Evolutionary conservation across 2,888 invertebrate genomes (phyloP).

Genomic region (Pelosia muscerda): DNA sequence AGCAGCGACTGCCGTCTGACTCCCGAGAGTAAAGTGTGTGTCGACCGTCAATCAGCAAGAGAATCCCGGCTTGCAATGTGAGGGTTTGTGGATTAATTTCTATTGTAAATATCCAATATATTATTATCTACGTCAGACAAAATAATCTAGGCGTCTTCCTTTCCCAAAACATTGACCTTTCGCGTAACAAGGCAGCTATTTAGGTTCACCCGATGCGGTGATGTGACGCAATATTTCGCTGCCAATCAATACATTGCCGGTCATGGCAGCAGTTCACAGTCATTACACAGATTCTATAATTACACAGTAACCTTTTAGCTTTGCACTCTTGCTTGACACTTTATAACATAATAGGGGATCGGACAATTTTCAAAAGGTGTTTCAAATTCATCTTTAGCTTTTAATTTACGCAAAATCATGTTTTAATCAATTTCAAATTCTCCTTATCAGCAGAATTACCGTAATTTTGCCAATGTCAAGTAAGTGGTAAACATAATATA

Average conservation of each 20-base stretch:
- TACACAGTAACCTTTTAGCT: not conserved
- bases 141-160: not conserved
- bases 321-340: not conserved
- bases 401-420: not conserved
- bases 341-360: not conserved
- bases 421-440: no score
- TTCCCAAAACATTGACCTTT: not conserved
- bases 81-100: no score
- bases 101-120: not conserved
- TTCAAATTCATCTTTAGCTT: no score
- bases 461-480: no score
- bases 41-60: no score
- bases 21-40: not conserved
- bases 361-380: no score
- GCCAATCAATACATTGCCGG: slow-evolving; percentile 13
- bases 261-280: slow-evolving; percentile 7
- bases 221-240: slow-evolving; percentile 4
- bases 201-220: not conserved
- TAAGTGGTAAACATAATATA: no score
- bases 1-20: no score
- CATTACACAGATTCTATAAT: slow-evolving; percentile 11
- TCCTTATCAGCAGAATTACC: no score
- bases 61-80: no score
- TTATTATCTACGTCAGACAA: not conserved
- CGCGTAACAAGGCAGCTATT: not conserved